phyloP scores from a whole-genome alignment of 2,888 invertebrate genomes.

The Diarsia brunnea region DNA sequence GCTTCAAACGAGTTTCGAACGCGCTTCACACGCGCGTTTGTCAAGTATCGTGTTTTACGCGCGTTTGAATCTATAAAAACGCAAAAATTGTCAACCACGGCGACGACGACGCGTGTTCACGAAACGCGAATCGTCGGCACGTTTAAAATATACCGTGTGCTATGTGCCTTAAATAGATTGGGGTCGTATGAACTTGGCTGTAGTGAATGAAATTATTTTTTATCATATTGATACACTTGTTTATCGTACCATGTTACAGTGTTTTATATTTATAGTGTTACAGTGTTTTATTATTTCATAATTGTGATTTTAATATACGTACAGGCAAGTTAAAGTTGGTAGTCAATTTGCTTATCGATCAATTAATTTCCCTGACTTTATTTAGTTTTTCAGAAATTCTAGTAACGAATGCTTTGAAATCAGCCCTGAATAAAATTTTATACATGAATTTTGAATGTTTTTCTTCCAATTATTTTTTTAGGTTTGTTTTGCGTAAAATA shows the following conservation, averaged over 20 bases:
- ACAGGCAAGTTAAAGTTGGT: not conserved
- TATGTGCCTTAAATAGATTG: too few relatives aligned
- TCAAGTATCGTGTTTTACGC: too few relatives aligned
- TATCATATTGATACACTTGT: not conserved
- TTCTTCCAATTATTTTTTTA: not conserved
- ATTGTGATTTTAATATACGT: not conserved
- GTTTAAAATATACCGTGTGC: too few relatives aligned
- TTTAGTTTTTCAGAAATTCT: not conserved
- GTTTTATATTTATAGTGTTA: not conserved
- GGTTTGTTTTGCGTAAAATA: not conserved
- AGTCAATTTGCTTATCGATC: not conserved
- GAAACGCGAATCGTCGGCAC: too few relatives aligned
- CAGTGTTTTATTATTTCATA: not conserved
- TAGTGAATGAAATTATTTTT: not conserved
- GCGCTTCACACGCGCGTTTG: too few relatives aligned
- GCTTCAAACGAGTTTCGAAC: too few relatives aligned
- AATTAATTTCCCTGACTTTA: not conserved
- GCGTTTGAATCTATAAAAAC: too few relatives aligned
- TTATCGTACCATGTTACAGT: not conserved
- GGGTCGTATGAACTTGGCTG: not conserved
- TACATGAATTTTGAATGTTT: not conserved
- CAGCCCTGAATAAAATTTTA: conserved; percentile 5
- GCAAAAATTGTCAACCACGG: too few relatives aligned
- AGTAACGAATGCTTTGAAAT: conserved; percentile 7
- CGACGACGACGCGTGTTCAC: too few relatives aligned